phyloP scores from a whole-genome alignment of 2,888 invertebrate species.

The Trisateles emortualis region DNA sequence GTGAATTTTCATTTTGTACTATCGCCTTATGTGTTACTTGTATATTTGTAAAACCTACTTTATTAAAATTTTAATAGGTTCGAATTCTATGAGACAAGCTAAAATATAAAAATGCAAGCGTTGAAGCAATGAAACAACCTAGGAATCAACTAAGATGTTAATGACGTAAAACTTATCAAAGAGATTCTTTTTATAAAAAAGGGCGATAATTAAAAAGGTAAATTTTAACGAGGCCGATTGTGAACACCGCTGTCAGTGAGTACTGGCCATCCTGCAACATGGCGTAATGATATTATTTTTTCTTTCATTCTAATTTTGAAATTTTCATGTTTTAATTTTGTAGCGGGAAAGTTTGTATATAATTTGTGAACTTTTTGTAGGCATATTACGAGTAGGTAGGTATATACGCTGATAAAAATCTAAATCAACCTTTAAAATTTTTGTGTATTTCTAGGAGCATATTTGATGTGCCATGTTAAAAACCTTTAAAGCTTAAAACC shows the following conservation, averaged over 20 bases:
- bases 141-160: slow-evolving; percentile 59
- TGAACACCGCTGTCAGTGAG: slow-evolving; percentile 51
- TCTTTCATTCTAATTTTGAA: slow-evolving; percentile 11
- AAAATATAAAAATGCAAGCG: slow-evolving; percentile 9
- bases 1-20: no score
- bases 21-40: no score
- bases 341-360: neutral
- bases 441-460: no score
- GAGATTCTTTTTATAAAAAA: slow-evolving; percentile 43
- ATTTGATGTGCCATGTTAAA: no score
- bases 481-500: no score
- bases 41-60: no score
- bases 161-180: slow-evolving; percentile 66
- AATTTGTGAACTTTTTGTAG: neutral
- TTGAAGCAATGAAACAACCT: slow-evolving; percentile 28
- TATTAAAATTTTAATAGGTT: neutral
- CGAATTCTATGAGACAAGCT: neutral
- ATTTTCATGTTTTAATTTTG: slow-evolving; percentile 11
- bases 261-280: slow-evolving; percentile 24
- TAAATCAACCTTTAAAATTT: no score
- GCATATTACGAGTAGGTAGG: no score
- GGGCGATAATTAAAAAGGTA: slow-evolving; percentile 70
- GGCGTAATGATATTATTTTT: slow-evolving; percentile 32
- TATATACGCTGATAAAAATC: no score
- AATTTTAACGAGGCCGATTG: slow-evolving; percentile 72